These are phyloP conservation scores for Drosophila navojoa DNA, from an alignment of 1,140 invertebrate genomes.

Conservation along the genomic window DNA sequence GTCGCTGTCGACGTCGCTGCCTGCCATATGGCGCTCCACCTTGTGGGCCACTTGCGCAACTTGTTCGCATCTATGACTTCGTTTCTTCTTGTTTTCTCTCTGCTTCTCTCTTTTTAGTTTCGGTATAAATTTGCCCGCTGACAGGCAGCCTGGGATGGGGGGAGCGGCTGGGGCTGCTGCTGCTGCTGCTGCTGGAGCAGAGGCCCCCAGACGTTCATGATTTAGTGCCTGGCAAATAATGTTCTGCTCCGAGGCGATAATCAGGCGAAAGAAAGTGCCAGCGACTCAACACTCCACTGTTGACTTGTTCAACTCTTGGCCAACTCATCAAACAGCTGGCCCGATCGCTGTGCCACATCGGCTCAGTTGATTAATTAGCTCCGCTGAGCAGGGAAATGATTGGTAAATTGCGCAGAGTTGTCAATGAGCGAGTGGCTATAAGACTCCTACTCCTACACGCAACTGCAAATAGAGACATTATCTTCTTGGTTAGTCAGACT, in stretches of 20 bases:
- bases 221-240: slow-evolving; percentile 42
- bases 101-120: slow-evolving; percentile 22
- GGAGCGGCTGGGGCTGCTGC: neutral
- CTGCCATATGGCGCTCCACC: slow-evolving; percentile 36
- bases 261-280: slow-evolving; percentile 11
- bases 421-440: no score
- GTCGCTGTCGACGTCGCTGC: slow-evolving; percentile 11
- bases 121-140: slow-evolving; percentile 62
- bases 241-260: slow-evolving; percentile 32
- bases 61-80: slow-evolving; percentile 28
- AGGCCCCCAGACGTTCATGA: slow-evolving; percentile 33
- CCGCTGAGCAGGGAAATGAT: neutral
- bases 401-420: no score
- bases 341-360: neutral
- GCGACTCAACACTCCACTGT: no score
- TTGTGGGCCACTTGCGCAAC: slow-evolving; percentile 65
- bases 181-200: neutral
- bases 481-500: no score
- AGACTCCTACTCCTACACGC: no score
- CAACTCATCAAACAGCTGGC: neutral
- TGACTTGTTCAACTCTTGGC: neutral
- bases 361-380: neutral
- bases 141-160: slow-evolving; percentile 29
- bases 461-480: neutral
- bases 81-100: slow-evolving; percentile 27